Conservation (phyloP, 2,113 vertebrate genomes). For the Pluvialis apricaria region DNA sequence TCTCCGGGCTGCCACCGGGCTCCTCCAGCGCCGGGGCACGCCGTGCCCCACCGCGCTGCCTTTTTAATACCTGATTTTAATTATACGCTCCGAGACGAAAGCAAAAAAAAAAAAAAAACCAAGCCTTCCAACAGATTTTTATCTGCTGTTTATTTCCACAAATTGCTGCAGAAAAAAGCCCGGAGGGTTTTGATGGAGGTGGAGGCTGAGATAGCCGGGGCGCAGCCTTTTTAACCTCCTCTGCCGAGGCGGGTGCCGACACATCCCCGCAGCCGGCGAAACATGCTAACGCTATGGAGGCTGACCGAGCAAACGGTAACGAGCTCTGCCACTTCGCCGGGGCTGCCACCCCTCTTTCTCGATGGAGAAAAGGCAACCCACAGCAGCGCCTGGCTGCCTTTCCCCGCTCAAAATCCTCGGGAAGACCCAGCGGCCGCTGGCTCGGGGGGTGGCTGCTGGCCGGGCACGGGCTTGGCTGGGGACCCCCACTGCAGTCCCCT, state of each 20-base stretch:
- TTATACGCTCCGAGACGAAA: not conserved
- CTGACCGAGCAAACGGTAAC: constrained; percentile 76
- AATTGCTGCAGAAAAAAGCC: constrained; percentile 55
- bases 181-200: constrained; percentile 69
- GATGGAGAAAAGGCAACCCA: not conserved
- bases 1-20: not conserved
- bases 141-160: constrained; percentile 63
- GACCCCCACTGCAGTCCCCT: not conserved
- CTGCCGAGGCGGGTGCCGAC: constrained; percentile 71
- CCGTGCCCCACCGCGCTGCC: not conserved
- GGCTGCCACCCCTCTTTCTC: not conserved
- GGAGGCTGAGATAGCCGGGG: constrained; percentile 70
- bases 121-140: constrained; percentile 53
- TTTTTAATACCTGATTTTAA: constrained; percentile 33
- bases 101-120: not conserved
- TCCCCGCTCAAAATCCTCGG: not conserved
- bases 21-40: not conserved
- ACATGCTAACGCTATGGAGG: constrained; percentile 61
- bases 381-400: not conserved
- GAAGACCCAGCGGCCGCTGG: not conserved
- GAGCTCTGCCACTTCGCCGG: not conserved
- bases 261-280: constrained; percentile 65
- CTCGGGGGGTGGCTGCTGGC: not conserved
- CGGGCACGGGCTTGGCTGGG: not conserved
- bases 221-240: constrained; percentile 54